Base-by-base conservation (phyloP, 1,140 invertebrate species). In the Pectinophora gossypiella region DNA sequence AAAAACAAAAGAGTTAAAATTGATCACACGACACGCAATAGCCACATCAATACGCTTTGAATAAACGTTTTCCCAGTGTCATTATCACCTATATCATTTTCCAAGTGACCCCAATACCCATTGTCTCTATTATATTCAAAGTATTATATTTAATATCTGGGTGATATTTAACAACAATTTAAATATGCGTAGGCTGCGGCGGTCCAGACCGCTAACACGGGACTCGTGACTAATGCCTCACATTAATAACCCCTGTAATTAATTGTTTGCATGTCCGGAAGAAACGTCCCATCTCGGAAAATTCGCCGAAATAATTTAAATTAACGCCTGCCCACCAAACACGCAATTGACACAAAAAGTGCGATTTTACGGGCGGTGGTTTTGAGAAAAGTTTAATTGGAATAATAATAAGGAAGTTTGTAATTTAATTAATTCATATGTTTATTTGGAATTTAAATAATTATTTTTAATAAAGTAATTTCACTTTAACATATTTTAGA, bases 191-290 rank as follows among this genome's bases (percentile, higher is more conserved):
- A 56, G 68, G 68, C 64, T 65, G 66, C 65, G 68, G 59, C 62
- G 35, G 16, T 18, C 27, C 42, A 13, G 63, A 67, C 70, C 69
- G 74, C 72, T 74, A 72, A 77, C 75, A 73, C 67, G 64, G 64
- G 62, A 60, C 61, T 66, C 54, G 70, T 68, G 72, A 82, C 71
- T 78, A 82, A 85, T 85, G 81, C 60, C 68, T 53, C 54, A 51
- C 76, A 85, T 85, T 85, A 76, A 85, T 82, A 82, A 74, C 73
- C 68, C 64, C 53, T 40, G 72, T 85, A 82, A 85, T 85, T 85
- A 85, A 85, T 85, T 78, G 80, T 85, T 85, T 68, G 78, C 82
- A 82, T 80, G 77, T 85, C 78, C 73, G 63, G 62, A 78, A 77
- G 72, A 77, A 75, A 72, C 63, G 64, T 66, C 70, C 69, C 64